phyloP scores from a whole-genome alignment of 1,140 invertebrate genomes.

The Philotrypesis tridentata region DNA sequence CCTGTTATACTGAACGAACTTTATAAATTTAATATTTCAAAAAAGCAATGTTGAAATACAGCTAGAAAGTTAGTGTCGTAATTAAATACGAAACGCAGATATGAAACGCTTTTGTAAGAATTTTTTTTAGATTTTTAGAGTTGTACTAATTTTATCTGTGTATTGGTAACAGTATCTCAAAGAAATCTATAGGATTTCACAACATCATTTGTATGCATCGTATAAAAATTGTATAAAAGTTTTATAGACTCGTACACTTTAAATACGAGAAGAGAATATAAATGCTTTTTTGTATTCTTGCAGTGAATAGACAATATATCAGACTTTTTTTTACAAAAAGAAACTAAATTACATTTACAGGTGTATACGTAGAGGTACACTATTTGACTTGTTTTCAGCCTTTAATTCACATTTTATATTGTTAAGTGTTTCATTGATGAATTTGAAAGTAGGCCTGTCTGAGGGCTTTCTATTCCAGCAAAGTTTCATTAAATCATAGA shows the following conservation, averaged over 20 bases:
- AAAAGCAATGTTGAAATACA: conserved; percentile 5
- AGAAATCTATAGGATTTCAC: conserved; percentile 48
- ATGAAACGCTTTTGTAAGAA: conserved; percentile 43
- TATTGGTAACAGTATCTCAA: conserved; percentile 45
- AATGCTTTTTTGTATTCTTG: conserved; percentile 29
- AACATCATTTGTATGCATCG: conserved; percentile 29
- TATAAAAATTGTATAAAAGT: conserved; percentile 49
- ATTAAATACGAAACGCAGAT: conserved; percentile 28
- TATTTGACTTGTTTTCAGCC: conserved; percentile 66
- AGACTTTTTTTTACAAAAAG: conserved; percentile 35
- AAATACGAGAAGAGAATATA: conserved; percentile 31
- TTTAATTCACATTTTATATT: conserved; percentile 77
- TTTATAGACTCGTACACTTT: conserved; percentile 39
- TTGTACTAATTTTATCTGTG: conserved; percentile 45
- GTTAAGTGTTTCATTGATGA: conserved; percentile 81
- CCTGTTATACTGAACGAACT: conserved; percentile 9
- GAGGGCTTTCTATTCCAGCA: conserved; percentile 93
- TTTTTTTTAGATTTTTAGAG: conserved; percentile 35
- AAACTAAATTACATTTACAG: conserved; percentile 54
- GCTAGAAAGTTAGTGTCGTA: conserved; percentile 11
- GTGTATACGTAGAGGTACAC: conserved; percentile 66
- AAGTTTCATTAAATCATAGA: conserved; percentile 94
- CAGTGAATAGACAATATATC: conserved; percentile 24
- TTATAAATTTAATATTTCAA: conserved; percentile 29
- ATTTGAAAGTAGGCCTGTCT: conserved; percentile 88